Evolutionary conservation across 2,888 invertebrate species (phyloP).

Genomic region (Leptura quadrifasciata): DNA sequence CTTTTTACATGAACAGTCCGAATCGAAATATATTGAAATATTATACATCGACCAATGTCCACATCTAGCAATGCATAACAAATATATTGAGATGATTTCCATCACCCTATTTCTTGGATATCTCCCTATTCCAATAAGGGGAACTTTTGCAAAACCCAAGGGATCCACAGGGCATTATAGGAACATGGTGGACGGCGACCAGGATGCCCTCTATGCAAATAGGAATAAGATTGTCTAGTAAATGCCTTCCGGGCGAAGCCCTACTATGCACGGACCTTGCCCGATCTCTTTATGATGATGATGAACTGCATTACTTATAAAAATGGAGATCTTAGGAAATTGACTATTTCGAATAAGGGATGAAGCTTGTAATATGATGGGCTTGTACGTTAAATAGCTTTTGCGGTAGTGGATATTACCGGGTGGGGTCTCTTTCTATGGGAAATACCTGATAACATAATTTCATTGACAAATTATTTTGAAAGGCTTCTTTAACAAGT

Average conservation of each 20-base stretch:
- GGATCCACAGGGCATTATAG: constrained; percentile 64
- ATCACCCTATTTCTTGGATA: constrained; percentile 67
- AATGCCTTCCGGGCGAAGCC: constrained; percentile 56
- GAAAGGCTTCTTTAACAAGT: neutral
- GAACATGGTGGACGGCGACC: constrained; percentile 60
- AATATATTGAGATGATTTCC: constrained; percentile 72
- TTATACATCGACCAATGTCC: constrained; percentile 72
- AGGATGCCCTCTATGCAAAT: constrained; percentile 66
- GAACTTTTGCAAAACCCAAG: constrained; percentile 58
- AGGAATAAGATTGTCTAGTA: constrained; percentile 66
- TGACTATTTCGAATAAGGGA: constrained; percentile 50
- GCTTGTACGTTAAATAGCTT: constrained; percentile 27
- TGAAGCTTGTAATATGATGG: constrained; percentile 24
- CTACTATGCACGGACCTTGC: constrained; percentile 48
- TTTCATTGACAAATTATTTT: neutral
- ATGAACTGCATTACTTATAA: constrained; percentile 62
- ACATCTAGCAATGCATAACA: constrained; percentile 73
- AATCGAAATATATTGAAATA: constrained; percentile 72
- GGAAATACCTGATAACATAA: neutral
- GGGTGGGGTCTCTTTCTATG: neutral
- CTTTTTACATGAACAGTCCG: constrained; percentile 55
- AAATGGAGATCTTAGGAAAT: constrained; percentile 58
- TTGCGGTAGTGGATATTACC: constrained; percentile 7
- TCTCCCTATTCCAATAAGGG: constrained; percentile 65
- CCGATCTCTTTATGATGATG: constrained; percentile 66